A percentile compares a stretch with the other conserved stretches of the same genome.
phyloP scores from a whole-genome alignment of 2,888 invertebrate species.

The Ametastegia equiseti region DNA sequence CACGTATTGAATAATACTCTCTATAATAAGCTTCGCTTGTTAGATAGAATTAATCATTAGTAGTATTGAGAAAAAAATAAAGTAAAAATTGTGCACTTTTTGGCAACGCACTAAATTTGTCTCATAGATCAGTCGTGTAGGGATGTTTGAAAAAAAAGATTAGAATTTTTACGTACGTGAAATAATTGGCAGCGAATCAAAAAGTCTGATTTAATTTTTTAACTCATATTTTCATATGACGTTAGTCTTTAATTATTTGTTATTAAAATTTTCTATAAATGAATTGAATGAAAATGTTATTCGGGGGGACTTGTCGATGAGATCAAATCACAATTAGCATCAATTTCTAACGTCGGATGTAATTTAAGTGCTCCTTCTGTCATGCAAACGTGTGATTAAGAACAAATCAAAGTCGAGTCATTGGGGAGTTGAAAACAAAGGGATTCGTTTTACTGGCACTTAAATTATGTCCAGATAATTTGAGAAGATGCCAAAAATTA shows the following conservation, averaged over 20 bases:
- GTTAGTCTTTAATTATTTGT: constrained; percentile 26
- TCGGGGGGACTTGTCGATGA: neutral
- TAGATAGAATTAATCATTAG: neutral
- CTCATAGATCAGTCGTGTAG: neutral
- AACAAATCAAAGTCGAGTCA: neutral
- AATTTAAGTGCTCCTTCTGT: neutral
- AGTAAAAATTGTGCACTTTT: constrained; percentile 16
- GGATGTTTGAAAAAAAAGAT: neutral
- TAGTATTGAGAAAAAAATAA: too few species aligned
- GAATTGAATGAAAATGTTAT: neutral
- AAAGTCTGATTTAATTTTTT: constrained; percentile 25
- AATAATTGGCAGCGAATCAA: neutral
- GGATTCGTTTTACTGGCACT: neutral
- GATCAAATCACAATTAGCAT: neutral
- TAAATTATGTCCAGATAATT: constrained; percentile 5
- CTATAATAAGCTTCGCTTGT: neutral
- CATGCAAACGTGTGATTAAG: neutral
- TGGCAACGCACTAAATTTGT: neutral
- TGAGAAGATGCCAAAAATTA: neutral
- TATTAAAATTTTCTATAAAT: neutral
- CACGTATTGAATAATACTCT: neutral
- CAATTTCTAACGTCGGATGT: neutral
- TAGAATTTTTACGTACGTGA: neutral
- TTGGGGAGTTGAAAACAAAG: neutral
- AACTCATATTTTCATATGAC: neutral